Conservation (phyloP, 1,140 invertebrate species). For the Lepidurus packardi region DNA sequence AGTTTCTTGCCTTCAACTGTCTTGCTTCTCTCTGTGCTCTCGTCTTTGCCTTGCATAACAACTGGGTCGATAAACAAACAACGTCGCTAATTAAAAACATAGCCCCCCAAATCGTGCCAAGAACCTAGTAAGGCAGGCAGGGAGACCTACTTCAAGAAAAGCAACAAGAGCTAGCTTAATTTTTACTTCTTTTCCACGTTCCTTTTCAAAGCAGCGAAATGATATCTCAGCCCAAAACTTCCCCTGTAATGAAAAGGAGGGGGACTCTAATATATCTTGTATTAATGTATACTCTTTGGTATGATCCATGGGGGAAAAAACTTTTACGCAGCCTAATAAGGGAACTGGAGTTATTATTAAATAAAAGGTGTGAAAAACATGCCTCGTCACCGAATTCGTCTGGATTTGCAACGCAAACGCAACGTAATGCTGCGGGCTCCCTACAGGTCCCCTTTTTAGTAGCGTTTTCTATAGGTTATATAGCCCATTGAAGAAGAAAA, state of each 20-base stretch:
- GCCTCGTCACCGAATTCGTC: not conserved
- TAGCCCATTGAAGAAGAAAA: not conserved
- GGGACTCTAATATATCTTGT: too few relatives aligned
- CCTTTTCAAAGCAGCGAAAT: not conserved
- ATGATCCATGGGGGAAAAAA: not conserved
- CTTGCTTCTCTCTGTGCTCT: not conserved
- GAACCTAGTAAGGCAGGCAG: not conserved
- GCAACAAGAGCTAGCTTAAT: not conserved
- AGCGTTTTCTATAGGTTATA: not conserved
- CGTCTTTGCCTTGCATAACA: not conserved
- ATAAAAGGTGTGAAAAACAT: constrained; percentile 10
- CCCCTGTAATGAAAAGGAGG: not conserved
- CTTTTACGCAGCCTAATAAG: not conserved
- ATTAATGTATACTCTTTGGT: too few relatives aligned
- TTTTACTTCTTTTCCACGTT: not conserved
- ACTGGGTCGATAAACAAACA: constrained; percentile 19
- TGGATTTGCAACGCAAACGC: too few relatives aligned
- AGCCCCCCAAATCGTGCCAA: not conserved
- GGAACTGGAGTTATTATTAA: not conserved
- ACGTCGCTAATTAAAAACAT: constrained; percentile 4
- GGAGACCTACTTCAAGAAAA: not conserved
- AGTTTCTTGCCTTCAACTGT: not conserved
- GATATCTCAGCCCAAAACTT: not conserved
- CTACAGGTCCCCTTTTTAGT: too few relatives aligned
- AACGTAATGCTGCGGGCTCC: too few relatives aligned